Evolutionary conservation across 2,888 invertebrate species (phyloP).

Genomic region (Melieria picta): DNA sequence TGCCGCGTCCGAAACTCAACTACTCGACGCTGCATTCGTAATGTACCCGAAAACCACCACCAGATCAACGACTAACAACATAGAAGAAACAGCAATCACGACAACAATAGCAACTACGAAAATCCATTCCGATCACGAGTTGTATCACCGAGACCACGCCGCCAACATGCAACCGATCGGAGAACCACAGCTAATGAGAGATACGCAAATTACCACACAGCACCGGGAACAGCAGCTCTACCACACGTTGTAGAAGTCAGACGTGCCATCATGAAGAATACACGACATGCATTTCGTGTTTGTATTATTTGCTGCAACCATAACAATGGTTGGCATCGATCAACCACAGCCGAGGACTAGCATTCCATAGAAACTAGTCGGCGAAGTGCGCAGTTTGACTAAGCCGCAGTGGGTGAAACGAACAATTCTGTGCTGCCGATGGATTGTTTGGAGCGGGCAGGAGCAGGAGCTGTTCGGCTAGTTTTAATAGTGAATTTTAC

Average conservation of each 20-base stretch:
- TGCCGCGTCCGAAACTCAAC: slow-evolving; percentile 33
- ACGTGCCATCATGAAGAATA: too few relatives aligned
- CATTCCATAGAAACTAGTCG: too few relatives aligned
- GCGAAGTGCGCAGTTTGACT: too few relatives aligned
- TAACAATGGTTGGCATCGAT: too few relatives aligned
- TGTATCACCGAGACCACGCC: slow-evolving; percentile 48
- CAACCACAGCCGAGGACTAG: too few relatives aligned
- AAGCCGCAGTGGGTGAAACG: too few relatives aligned
- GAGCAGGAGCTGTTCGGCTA: too few relatives aligned
- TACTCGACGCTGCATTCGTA: slow-evolving; percentile 23
- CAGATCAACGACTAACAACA: slow-evolving; percentile 28
- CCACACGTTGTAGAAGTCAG: slow-evolving; percentile 45
- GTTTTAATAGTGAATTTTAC: too few relatives aligned
- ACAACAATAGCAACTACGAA: slow-evolving; percentile 52
- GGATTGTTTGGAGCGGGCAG: too few relatives aligned
- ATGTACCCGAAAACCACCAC: slow-evolving; percentile 22
- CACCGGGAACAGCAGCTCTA: slow-evolving; percentile 46
- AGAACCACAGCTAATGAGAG: slow-evolving; percentile 26
- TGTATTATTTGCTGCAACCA: too few relatives aligned
- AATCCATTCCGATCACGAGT: slow-evolving; percentile 58
- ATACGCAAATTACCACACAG: slow-evolving; percentile 9
- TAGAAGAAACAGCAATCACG: slow-evolving; percentile 23
- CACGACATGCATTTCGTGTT: too few relatives aligned
- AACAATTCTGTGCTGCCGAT: too few relatives aligned
- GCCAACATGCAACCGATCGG: slow-evolving; percentile 47